These are phyloP conservation scores for Paragorgia papillata DNA, from an alignment of 92 coral and sea anemone genomes.

Conservation along the genomic window DNA sequence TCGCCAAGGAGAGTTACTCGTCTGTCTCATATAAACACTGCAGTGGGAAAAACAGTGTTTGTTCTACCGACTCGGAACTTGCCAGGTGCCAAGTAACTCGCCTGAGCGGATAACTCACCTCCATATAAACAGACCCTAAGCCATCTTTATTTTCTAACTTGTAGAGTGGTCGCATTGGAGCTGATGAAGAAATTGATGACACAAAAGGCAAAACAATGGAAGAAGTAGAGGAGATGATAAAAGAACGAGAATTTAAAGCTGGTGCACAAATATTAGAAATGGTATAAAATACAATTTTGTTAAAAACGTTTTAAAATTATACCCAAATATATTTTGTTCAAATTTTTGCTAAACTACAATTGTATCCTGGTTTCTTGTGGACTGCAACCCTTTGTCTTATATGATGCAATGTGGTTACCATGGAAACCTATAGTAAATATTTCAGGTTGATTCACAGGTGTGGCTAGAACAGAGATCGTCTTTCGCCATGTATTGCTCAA, in stretches of 20 bases:
- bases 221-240: conserved; percentile 87
- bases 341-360: background rate
- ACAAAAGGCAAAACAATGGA: conserved; percentile 87
- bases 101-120: no score
- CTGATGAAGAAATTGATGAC: conserved; percentile 96
- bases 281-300: conserved; percentile 52
- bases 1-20: no score
- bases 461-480: conserved; percentile 68
- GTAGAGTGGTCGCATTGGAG: conserved; percentile 98
- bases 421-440: conserved; percentile 77
- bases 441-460: conserved; percentile 85
- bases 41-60: no score
- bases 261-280: conserved; percentile 95
- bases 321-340: no score
- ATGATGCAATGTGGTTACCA: conserved; percentile 57
- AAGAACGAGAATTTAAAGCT: conserved; percentile 84
- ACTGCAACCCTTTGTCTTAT: conserved; percentile 44
- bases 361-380: conserved; percentile 65
- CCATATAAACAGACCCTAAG: background rate
- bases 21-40: no score
- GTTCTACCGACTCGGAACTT: no score
- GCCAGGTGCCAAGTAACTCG: no score
- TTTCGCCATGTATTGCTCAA: conserved; percentile 87
- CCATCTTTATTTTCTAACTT: background rate
- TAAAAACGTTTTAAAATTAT: no score